Percentiles rank a stretch among this genome's conserved stretches.
Evolutionary conservation across 2,888 invertebrate species (phyloP).

Genomic region (Macrosoma leucophasiata): DNA sequence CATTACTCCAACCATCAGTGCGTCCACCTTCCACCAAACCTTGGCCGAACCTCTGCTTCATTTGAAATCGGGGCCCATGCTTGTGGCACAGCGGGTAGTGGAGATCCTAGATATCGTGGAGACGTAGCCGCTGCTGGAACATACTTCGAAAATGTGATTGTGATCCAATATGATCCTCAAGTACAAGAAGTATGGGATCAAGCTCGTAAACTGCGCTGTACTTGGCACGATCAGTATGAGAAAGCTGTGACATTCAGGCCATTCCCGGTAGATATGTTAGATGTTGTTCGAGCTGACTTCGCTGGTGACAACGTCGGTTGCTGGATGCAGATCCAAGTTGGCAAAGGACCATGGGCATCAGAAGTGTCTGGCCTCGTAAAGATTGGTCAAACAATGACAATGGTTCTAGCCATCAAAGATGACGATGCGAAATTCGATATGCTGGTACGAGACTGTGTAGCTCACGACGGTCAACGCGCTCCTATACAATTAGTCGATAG

Average conservation of each 20-base stretch:
- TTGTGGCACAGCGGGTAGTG: constrained; percentile 94
- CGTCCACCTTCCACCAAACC: constrained; percentile 91
- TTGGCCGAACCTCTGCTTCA: constrained; percentile 89
- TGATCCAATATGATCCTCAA: constrained; percentile 94
- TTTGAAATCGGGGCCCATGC: constrained; percentile 94
- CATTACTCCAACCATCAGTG: constrained; percentile 95
- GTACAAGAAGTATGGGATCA: constrained; percentile 98
- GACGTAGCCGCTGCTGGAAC: constrained; percentile 93
- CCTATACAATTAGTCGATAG: constrained; percentile 96
- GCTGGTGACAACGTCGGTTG: constrained; percentile 97
- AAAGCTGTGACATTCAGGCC: constrained; percentile 96
- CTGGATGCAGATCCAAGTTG: constrained; percentile 98
- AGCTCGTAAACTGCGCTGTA: constrained; percentile 92
- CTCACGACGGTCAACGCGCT: constrained; percentile 94
- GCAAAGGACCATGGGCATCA: constrained; percentile 96
- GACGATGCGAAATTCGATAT: constrained; percentile 97
- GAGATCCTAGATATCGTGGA: constrained; percentile 93
- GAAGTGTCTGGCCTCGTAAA: constrained; percentile 96
- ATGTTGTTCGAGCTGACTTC: constrained; percentile 95
- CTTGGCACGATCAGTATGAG: constrained; percentile 97
- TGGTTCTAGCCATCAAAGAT: constrained; percentile 96
- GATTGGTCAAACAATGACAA: constrained; percentile 97
- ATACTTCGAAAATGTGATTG: constrained; percentile 95
- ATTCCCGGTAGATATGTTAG: constrained; percentile 96
- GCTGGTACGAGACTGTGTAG: constrained; percentile 95